These are phyloP conservation scores for Osmoderma eremita DNA, from an alignment of 2,888 invertebrate species.

Conservation along the genomic window DNA sequence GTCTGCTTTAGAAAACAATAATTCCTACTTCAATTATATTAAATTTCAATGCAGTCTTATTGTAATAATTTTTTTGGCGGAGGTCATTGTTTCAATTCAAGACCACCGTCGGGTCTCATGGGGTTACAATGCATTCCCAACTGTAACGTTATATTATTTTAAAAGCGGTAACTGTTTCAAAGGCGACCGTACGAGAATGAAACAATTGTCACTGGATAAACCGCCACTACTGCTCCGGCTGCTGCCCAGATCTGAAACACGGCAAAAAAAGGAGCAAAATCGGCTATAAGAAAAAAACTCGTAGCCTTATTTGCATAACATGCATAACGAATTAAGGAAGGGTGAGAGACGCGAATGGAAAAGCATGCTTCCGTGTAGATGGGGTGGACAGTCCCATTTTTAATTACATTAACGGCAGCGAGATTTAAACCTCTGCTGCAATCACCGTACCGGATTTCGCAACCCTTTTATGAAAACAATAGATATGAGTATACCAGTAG, in stretches of 20 bases:
- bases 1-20: constrained; percentile 34
- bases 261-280: constrained; percentile 52
- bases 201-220: constrained; percentile 54
- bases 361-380: constrained; percentile 43
- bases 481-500: constrained; percentile 49
- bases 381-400: constrained; percentile 49
- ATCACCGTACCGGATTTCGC: constrained; percentile 34
- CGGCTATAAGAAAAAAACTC: constrained; percentile 49
- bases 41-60: constrained; percentile 41
- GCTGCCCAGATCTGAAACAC: constrained; percentile 14
- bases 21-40: constrained; percentile 43
- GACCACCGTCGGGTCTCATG: constrained; percentile 42
- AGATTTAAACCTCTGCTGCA: constrained; percentile 42
- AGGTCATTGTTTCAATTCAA: constrained; percentile 47
- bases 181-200: constrained; percentile 49
- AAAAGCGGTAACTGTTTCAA: constrained; percentile 49
- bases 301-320: constrained; percentile 55
- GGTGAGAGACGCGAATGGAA: constrained; percentile 43
- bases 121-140: constrained; percentile 47
- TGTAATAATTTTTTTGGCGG: constrained; percentile 41
- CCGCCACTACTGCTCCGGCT: constrained; percentile 37
- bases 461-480: constrained; percentile 49
- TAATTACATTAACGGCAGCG: constrained; percentile 42
- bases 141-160: constrained; percentile 49
- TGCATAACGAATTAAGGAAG: constrained; percentile 56